Evolutionary conservation across 2,888 invertebrate species (phyloP).

Genomic region (Cancer borealis): DNA sequence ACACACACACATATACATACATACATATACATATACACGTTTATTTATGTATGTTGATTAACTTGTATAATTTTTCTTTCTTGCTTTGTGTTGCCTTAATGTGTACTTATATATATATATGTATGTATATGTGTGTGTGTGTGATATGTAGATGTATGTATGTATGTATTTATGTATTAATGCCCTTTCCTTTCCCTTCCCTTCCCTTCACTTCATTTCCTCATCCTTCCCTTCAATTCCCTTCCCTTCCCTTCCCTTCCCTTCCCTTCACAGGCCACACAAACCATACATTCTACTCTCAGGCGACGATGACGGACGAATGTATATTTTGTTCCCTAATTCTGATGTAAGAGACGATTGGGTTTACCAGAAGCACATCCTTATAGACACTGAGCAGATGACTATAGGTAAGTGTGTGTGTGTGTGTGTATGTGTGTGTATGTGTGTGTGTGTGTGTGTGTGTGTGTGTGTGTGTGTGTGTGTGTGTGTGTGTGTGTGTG

Average conservation of each 20-base stretch:
- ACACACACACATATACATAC: too few species aligned
- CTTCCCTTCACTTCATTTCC: not conserved
- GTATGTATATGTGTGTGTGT: not conserved
- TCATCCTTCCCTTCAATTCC: not conserved
- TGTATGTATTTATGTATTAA: not conserved
- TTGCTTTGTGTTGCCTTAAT: not conserved
- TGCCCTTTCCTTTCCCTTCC: not conserved
- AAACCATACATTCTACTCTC: constrained; percentile 79
- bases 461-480: not conserved
- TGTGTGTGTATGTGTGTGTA: not conserved
- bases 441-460: constrained; percentile 17
- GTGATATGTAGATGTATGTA: not conserved
- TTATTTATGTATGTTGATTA: not conserved
- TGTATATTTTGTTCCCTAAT: constrained; percentile 78
- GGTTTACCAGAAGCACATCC: constrained; percentile 78
- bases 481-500: not conserved
- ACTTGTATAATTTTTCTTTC: not conserved
- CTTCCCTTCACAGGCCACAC: constrained; percentile 71
- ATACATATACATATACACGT: not conserved
- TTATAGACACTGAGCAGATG: constrained; percentile 78
- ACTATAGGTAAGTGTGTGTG: constrained; percentile 78
- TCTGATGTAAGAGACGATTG: constrained; percentile 78
- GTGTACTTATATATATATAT: not conserved
- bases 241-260: not conserved
- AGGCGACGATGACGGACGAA: constrained; percentile 79